A percentile compares a stretch with the other conserved stretches of the same genome.
These are phyloP conservation scores for Ahaetulla prasina DNA, from an alignment of 2,113 vertebrate species.

Conservation along the genomic window DNA sequence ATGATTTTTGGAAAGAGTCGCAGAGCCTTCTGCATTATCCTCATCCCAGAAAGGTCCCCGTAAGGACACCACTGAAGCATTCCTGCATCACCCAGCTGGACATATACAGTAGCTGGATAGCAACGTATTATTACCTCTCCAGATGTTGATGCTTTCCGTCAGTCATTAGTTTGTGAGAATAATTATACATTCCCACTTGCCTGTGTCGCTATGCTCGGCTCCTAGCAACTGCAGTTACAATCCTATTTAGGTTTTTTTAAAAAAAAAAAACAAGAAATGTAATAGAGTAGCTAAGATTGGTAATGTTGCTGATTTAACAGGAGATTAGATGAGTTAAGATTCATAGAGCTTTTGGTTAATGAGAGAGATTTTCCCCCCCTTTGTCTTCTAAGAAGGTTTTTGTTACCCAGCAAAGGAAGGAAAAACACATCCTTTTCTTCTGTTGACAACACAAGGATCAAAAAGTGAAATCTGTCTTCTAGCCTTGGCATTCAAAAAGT, in stretches of 20 bases:
- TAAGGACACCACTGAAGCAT: constrained; percentile 17
- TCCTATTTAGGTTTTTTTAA: constrained; percentile 46
- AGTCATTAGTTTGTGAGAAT: constrained; percentile 63
- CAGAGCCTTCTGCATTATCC: neutral
- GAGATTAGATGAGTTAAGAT: constrained; percentile 70
- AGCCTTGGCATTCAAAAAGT: constrained; percentile 36
- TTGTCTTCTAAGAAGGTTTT: constrained; percentile 68
- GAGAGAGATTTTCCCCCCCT: constrained; percentile 42
- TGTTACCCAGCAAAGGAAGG: constrained; percentile 54
- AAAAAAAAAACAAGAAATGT: constrained; percentile 19
- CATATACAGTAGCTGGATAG: constrained; percentile 31
- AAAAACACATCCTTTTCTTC: constrained; percentile 57
- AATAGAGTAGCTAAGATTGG: constrained; percentile 63
- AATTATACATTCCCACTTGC: constrained; percentile 65
- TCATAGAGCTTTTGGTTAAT: constrained; percentile 67
- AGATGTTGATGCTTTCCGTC: constrained; percentile 62
- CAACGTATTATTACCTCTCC: constrained; percentile 27
- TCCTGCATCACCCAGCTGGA: constrained; percentile 40
- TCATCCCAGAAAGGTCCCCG: neutral
- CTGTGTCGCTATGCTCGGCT: constrained; percentile 51
- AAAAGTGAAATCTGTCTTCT: constrained; percentile 58
- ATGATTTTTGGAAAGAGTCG: neutral
- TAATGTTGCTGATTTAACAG: constrained; percentile 73
- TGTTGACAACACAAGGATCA: constrained; percentile 56
- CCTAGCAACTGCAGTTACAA: constrained; percentile 68